Conservation (phyloP, 2,888 invertebrate species). For the Sympetrum striolatum region DNA sequence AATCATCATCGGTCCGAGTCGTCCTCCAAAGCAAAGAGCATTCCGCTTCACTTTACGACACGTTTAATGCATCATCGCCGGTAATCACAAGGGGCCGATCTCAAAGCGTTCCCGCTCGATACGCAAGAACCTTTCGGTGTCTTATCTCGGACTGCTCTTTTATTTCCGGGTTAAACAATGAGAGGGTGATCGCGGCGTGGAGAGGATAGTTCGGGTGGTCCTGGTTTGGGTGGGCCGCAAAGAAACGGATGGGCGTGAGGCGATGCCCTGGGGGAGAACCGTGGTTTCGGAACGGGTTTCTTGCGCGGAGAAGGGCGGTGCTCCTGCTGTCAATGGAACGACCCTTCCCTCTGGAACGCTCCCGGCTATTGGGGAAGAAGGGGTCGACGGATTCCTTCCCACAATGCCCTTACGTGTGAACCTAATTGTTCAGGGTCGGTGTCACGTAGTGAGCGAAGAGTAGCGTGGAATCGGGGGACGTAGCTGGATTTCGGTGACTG, state of each 20-base stretch:
- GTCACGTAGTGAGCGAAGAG: no score
- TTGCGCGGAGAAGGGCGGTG: background rate
- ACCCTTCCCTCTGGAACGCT: background rate
- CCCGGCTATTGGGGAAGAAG: background rate
- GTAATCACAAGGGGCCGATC: background rate
- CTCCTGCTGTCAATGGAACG: constrained; percentile 8
- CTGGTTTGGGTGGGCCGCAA: constrained; percentile 17
- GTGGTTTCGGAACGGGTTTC: background rate
- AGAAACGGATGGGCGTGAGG: background rate
- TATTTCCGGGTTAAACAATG: background rate
- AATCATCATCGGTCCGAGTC: no score
- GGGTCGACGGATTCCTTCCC: background rate
- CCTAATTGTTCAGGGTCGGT: no score
- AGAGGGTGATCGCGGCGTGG: background rate
- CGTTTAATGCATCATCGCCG: no score
- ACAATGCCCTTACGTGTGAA: background rate
- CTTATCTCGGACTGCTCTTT: background rate
- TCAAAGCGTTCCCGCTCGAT: background rate
- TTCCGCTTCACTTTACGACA: no score
- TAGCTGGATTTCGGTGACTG: no score
- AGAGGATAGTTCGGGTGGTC: background rate
- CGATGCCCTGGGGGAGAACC: background rate
- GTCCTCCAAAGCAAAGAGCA: no score
- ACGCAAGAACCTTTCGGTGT: background rate
- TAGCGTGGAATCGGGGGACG: no score